These are phyloP conservation scores for Brachyptera putata DNA, from an alignment of 2,888 invertebrate species.

Conservation along the genomic window DNA sequence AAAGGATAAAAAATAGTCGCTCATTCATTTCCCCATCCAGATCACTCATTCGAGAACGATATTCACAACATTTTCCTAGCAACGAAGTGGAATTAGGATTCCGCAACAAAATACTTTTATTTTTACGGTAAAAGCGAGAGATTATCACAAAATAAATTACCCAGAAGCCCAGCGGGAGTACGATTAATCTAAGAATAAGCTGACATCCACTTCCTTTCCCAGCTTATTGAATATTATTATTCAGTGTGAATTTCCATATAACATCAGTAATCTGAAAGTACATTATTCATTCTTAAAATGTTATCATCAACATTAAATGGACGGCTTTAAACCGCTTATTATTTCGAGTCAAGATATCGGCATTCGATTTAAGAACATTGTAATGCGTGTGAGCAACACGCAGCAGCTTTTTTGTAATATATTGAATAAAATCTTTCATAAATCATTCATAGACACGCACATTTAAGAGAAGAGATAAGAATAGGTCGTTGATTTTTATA, in stretches of 20 bases:
- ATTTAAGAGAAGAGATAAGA: too few relatives aligned
- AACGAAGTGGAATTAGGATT: too few relatives aligned
- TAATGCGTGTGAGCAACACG: background rate
- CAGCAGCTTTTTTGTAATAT: background rate
- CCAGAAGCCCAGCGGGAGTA: too few relatives aligned
- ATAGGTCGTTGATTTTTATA: too few relatives aligned
- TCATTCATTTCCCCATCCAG: too few relatives aligned
- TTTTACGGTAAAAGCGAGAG: too few relatives aligned
- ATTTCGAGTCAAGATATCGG: background rate
- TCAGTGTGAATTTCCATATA: conserved; percentile 7
- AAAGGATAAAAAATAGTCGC: too few relatives aligned
- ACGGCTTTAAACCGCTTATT: background rate
- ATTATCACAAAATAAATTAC: background rate
- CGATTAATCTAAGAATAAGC: conserved; percentile 5
- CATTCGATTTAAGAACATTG: background rate
- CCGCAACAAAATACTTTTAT: too few relatives aligned
- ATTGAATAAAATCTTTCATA: background rate
- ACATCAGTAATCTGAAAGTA: background rate
- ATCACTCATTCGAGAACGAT: too few relatives aligned
- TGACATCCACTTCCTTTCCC: conserved; percentile 4
- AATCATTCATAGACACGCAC: background rate
- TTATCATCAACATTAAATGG: background rate
- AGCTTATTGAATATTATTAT: conserved; percentile 14
- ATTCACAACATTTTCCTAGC: too few relatives aligned
- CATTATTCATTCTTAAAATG: conserved; percentile 5